phyloP scores from a whole-genome alignment of 2,888 invertebrate species.

The Pachliopta kotzebuea region DNA sequence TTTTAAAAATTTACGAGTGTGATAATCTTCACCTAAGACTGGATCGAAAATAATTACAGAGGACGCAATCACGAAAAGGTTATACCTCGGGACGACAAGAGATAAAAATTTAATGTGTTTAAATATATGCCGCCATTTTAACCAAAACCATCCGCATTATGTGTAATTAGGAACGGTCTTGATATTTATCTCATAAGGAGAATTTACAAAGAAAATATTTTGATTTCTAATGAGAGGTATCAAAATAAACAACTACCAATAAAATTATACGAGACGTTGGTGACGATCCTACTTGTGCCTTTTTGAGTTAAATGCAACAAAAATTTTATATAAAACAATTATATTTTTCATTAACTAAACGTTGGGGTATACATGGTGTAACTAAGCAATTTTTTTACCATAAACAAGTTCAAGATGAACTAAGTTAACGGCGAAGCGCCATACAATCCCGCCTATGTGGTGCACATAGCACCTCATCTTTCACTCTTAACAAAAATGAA shows the following conservation, averaged over 20 bases:
- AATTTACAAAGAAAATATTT: background rate
- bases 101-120: conserved; percentile 42
- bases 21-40: conserved; percentile 17
- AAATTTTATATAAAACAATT: conserved; percentile 20
- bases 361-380: no score
- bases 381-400: conserved; percentile 21
- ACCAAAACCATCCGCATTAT: background rate
- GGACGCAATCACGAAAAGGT: conserved; percentile 10
- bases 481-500: conserved; percentile 27
- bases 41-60: conserved; percentile 18
- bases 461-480: conserved; percentile 27
- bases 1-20: conserved; percentile 7
- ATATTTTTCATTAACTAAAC: conserved; percentile 23
- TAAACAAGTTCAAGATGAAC: conserved; percentile 16
- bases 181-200: background rate
- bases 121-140: conserved; percentile 43
- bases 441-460: conserved; percentile 19
- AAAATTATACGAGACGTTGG: background rate
- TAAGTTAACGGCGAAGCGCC: conserved; percentile 12
- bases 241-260: background rate
- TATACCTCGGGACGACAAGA: conserved; percentile 17
- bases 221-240: background rate
- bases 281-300: background rate
- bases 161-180: background rate
- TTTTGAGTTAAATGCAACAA: conserved; percentile 7